Evolutionary conservation across 2,113 vertebrate species (phyloP), one percentile per base, ranked within the genome.

Genomic region (Poeciliopsis prolifica): DNA sequence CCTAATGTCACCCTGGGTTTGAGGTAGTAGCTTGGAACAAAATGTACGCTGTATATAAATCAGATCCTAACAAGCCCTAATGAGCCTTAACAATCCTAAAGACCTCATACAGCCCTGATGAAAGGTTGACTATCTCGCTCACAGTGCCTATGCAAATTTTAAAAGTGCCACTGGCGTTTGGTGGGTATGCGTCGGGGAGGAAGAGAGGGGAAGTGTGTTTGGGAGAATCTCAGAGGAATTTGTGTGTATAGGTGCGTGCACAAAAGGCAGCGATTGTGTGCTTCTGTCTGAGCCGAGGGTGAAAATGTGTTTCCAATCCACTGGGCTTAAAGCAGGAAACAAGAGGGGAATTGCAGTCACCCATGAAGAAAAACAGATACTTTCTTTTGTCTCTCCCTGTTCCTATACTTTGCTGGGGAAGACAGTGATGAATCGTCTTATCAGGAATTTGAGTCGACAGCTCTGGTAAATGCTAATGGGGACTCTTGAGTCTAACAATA

Each of bases 41-140:
- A 88, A 65, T 60, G 81, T 87, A 86, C 86, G 87, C 74, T 82
- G 74, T 85, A 64, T 82, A 91, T 92, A 85, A 90, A 93, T 93
- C 90, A 89, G 54, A 0, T 15, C 80, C 71, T 79, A 87, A 88
- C 70, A 61, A 81, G 68, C 70, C 81, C 58, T 79, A 84, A 86
- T 15, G 40, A 86, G 80, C 70, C 70, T 35, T 82, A 87, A 89
- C 42, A 84, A 87, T 78, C 54, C 29, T 84, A 86, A 91, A 1
- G 75, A 88, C 81, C 71, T 69, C 75, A 85, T 81, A 76, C 83
- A 77, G 67, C 79, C 70, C 86, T 88, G 80, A 87, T 89, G 83
- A 85, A 77, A 82, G 51, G 51, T 58, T 58, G 51, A 58, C 51
- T 58, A 10, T 58, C 22, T 58, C 24, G 17, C 19, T n/a, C n/a